phyloP scores from a whole-genome alignment of 2,797 vertebrate species.

The Sebastes trivittatus region DNA sequence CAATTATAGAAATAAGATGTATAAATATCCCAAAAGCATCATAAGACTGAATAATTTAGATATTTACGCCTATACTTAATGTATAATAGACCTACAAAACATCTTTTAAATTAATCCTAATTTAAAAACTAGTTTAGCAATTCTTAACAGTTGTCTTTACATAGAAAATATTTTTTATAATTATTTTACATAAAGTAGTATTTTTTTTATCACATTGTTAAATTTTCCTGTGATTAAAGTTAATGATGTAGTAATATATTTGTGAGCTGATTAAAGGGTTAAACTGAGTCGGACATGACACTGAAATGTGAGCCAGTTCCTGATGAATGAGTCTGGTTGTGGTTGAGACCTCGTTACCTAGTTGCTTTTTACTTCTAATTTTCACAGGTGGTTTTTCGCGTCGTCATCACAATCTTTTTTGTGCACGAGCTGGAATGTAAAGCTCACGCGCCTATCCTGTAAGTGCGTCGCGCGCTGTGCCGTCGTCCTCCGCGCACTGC shows the following conservation, averaged over 20 bases:
- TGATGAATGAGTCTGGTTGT: background rate
- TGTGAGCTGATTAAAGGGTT: conserved; percentile 58
- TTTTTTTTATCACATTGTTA: background rate
- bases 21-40: background rate
- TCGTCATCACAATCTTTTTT: background rate
- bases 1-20: background rate
- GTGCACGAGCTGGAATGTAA: background rate
- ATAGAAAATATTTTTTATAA: background rate
- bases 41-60: background rate
- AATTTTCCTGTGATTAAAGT: background rate
- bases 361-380: background rate
- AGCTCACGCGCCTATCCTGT: background rate
- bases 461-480: background rate
- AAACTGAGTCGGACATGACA: conserved; percentile 48
- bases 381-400: background rate
- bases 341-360: background rate
- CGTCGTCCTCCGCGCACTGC: conserved; percentile 22
- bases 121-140: background rate
- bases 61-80: background rate
- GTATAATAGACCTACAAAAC: background rate
- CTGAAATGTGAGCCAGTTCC: conserved; percentile 62
- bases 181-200: background rate
- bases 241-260: background rate
- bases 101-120: background rate
- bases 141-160: background rate